These are phyloP conservation scores for Cryptus armator DNA, from an alignment of 2,888 invertebrate genomes.

Conservation along the genomic window DNA sequence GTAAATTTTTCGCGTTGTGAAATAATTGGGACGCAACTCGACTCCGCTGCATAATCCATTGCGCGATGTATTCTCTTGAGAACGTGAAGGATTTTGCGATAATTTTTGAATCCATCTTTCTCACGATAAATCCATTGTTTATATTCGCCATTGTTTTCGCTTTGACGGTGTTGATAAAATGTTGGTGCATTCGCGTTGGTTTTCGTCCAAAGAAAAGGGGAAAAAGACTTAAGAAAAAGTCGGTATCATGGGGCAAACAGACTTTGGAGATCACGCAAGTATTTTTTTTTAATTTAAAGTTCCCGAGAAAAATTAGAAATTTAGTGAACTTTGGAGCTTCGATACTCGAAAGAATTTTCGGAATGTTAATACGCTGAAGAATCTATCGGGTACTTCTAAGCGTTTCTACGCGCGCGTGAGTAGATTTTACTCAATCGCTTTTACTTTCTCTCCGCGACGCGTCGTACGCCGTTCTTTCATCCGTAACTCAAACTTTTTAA, in stretches of 20 bases:
- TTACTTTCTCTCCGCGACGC: constrained; percentile 32
- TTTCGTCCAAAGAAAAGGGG: neutral
- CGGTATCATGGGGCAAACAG: neutral
- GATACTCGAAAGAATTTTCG: neutral
- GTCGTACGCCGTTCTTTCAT: neutral
- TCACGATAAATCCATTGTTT: neutral
- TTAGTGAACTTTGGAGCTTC: neutral
- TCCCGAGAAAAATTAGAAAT: neutral
- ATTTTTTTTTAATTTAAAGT: neutral
- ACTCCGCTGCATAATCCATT: neutral
- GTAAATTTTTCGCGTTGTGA: constrained; percentile 6
- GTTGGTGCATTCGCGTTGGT: neutral
- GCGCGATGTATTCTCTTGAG: neutral
- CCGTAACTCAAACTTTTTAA: constrained; percentile 6
- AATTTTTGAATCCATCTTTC: constrained; percentile 21
- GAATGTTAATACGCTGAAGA: constrained; percentile 4
- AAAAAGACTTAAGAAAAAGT: neutral
- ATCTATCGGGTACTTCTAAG: constrained; percentile 15
- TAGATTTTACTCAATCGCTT: constrained; percentile 2
- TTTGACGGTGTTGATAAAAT: neutral
- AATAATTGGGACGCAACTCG: neutral
- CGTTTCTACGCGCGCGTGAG: neutral
- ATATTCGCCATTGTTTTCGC: neutral
- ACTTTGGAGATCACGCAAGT: constrained; percentile 17
- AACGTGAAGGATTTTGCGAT: neutral